Conservation (phyloP, 2,797 vertebrate species). For the Pangasius krempfi region DNA sequence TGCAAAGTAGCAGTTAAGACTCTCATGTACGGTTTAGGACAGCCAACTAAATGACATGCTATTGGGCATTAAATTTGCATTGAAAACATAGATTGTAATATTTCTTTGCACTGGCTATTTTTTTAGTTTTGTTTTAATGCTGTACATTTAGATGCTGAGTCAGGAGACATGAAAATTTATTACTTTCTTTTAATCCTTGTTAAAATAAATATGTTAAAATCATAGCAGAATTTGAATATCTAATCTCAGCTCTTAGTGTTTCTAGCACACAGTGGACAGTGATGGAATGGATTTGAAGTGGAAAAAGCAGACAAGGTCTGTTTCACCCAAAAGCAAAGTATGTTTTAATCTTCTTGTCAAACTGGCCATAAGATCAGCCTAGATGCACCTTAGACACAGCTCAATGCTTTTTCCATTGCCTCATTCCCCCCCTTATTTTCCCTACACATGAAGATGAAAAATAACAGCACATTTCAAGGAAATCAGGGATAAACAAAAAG, state of each 20-base stretch:
- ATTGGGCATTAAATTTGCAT: background rate
- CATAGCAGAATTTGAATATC: background rate
- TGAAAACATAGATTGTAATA: background rate
- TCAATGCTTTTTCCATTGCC: background rate
- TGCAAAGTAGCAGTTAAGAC: background rate
- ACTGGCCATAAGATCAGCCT: background rate
- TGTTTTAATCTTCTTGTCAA: slow-evolving; percentile 6
- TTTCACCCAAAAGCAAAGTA: background rate
- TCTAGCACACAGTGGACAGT: background rate
- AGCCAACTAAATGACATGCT: background rate
- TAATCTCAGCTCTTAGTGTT: background rate
- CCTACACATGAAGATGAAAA: background rate
- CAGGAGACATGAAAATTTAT: background rate
- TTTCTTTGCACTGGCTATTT: background rate
- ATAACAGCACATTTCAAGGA: background rate
- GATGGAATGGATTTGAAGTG: background rate
- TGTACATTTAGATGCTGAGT: background rate
- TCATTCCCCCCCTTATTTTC: background rate
- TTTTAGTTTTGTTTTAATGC: background rate
- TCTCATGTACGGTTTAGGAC: background rate
- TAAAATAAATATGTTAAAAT: background rate
- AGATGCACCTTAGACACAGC: background rate
- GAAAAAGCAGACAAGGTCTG: background rate
- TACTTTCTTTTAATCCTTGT: background rate
- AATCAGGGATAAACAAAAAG: background rate